Evolutionary conservation across 2,113 vertebrate species (phyloP), one percentile per base, ranked within the genome.

Genomic region (Pristiophorus japonicus): DNA sequence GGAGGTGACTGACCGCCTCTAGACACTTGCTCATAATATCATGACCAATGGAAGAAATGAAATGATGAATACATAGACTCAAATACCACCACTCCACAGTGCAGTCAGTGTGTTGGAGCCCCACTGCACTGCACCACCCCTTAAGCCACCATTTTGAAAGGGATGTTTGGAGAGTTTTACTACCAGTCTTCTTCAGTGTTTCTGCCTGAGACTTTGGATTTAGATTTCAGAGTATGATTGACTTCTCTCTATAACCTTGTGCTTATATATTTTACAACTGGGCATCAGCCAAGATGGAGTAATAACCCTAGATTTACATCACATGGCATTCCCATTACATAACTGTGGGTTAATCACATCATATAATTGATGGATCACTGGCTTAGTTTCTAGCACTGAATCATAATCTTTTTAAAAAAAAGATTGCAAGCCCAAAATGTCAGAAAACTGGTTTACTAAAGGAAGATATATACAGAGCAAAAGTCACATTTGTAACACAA

Each of bases 371-470:
- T 30, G 38, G 8, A 45, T 30, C 38, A 18, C n/a, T 47, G 38
- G 24, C 20, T 30, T 45, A 45, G 22, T 24, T 94, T 5, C 0
- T 14, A 47, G 20, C 91, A 67, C 2, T 10, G 24, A 92, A 92
- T 66, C 8, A 87, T 22, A 67, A 67, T 90, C 47, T 62, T n/a
- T n/a, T n/a, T 22, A 12, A 45, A 67, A 12, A 27, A 67, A 34
- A 65, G 11, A 93, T 42, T 38, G 24, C 66, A 73, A 94, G 42
- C 42, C 66, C 16, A 47, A 73, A 94, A 34, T 94, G 66, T 94
- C 93, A 70, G 93, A 94, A 94, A 70, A 94, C 12, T 63, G 59
- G 42, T 94, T 94, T 94, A 94, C 93, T 94, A 16, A 73, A 94
- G 20, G 42, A 45, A 94, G 59, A 22, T 94, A 70, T 47, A 66